Base-by-base conservation (phyloP, 2,888 invertebrate species). In the Dryomyza anilis region DNA sequence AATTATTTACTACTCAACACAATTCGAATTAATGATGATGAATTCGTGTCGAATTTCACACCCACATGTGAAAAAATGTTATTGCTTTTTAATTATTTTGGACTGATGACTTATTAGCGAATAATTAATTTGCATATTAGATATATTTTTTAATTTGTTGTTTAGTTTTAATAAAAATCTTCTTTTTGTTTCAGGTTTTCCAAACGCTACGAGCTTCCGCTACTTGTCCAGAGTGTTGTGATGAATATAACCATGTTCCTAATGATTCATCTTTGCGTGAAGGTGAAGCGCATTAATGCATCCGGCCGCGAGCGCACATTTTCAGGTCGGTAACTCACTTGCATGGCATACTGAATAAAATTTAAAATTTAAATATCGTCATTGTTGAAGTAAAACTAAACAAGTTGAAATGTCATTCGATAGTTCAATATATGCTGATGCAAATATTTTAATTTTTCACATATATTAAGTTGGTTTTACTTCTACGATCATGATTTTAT, bases 191-290 rank as follows among this genome's bases (percentile, higher is more conserved):
- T 68, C 72, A 99, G 98, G 98, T 98, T 99, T 88, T 98, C 98
- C 71, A 96, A 95, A 85, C 92, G 91, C 72, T 99, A 95, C 87
- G 98, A 99, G 85, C 86, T 93, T 79, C 98, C 98, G 64, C 86
- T 99, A 70, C 87, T 99, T 73, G 87, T 95, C 68, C 99, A 99
- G 86, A 98, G 98, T 85, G 89, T 98, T 79, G 89, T 99, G 65
- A 99, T 99, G 99, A 97, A 95, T 79, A 81, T 93, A 64, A 93
- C 95, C 71, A 99, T 99, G 99, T 89, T 97, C 84, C 86, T 90
- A 64, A 94, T 98, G 94, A 92, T 98, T 71, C 93, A 95, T 83
- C 85, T 98, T 56, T 98, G 97, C 86, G 93, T 97, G 27, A 88
- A 86, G 79, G 92, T 96, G 70, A 89, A 91, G 76, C 91, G 92